These are phyloP conservation scores for Leptodirus hochenwartii DNA, from an alignment of 2,888 invertebrate genomes.

Conservation along the genomic window DNA sequence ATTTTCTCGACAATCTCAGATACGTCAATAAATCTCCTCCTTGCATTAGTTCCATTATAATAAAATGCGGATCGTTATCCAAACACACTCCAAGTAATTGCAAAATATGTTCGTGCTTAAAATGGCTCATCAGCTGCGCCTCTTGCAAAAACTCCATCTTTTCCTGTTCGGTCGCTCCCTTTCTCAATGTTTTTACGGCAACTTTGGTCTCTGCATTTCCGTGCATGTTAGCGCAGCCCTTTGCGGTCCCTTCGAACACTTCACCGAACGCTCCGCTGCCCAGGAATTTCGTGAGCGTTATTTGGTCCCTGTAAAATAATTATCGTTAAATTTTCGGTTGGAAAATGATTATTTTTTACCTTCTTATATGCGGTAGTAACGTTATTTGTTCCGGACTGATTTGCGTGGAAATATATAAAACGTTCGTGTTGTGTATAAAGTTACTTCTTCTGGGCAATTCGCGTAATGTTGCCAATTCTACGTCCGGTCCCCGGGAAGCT, in stretches of 20 bases:
- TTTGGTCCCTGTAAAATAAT: constrained; percentile 39
- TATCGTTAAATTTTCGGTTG: not conserved
- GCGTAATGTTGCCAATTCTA: constrained; percentile 71
- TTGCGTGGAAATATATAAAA: constrained; percentile 49
- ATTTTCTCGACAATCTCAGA: constrained; percentile 61
- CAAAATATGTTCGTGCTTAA: constrained; percentile 90
- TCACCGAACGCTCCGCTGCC: constrained; percentile 96
- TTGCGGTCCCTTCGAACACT: constrained; percentile 83
- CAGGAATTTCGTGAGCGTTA: constrained; percentile 71
- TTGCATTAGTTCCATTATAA: constrained; percentile 96
- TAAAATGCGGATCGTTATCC: constrained; percentile 81
- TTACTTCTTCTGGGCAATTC: constrained; percentile 56
- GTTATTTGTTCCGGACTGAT: constrained; percentile 39
- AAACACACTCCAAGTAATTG: constrained; percentile 85
- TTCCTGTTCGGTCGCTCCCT: constrained; percentile 79
- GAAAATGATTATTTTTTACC: constrained; percentile 21
- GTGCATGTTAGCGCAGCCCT: constrained; percentile 37
- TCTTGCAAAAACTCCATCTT: constrained; percentile 91
- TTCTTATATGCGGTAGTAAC: constrained; percentile 65
- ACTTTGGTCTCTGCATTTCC: constrained; percentile 47
- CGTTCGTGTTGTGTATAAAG: constrained; percentile 68
- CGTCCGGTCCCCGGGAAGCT: constrained; percentile 35
- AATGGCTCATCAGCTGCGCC: constrained; percentile 93
- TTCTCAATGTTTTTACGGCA: constrained; percentile 88
- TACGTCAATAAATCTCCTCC: constrained; percentile 89